Conservation (phyloP, 2,888 invertebrate genomes). For the Helleia helle region DNA sequence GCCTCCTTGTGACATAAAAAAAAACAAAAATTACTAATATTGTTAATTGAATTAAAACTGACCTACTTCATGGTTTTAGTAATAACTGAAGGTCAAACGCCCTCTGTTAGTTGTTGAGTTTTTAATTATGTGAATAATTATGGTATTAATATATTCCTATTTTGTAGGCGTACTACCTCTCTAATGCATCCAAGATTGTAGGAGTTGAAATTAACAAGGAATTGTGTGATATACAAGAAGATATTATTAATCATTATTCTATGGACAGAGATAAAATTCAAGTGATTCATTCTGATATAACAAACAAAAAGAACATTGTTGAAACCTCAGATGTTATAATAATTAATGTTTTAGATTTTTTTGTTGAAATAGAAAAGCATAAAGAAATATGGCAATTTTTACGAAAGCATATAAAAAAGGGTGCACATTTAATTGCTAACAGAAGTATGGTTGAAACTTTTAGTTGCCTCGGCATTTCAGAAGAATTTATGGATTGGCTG, state of each 20-base stretch:
- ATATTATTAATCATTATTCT: conserved; percentile 67
- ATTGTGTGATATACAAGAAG: conserved; percentile 75
- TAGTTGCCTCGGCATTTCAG: conserved; percentile 53
- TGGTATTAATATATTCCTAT: conserved; percentile 2
- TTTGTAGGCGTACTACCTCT: conserved; percentile 75
- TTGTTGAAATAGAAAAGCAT: conserved; percentile 74
- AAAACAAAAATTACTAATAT: too few species aligned
- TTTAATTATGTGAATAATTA: too few species aligned
- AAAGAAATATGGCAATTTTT: conserved; percentile 76
- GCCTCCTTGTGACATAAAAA: too few species aligned
- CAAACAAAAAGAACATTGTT: conserved; percentile 68
- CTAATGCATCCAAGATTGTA: conserved; percentile 71
- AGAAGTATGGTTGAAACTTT: conserved; percentile 74
- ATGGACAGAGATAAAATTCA: conserved; percentile 64
- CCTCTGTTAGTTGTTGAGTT: too few species aligned
- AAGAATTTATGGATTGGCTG: conserved; percentile 64
- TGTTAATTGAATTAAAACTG: too few species aligned
- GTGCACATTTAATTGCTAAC: conserved; percentile 72
- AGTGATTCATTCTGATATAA: conserved; percentile 74
- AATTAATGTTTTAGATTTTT: conserved; percentile 82
- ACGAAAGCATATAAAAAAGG: conserved; percentile 64
- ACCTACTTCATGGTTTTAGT: too few species aligned
- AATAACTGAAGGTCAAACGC: too few species aligned
- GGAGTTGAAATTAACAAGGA: conserved; percentile 82
- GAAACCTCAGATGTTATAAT: conserved; percentile 74